Percentiles rank a stretch among this genome's conserved stretches.
Evolutionary conservation across 2,888 invertebrate species (phyloP).

Genomic region (Synanthedon tipuliformis): DNA sequence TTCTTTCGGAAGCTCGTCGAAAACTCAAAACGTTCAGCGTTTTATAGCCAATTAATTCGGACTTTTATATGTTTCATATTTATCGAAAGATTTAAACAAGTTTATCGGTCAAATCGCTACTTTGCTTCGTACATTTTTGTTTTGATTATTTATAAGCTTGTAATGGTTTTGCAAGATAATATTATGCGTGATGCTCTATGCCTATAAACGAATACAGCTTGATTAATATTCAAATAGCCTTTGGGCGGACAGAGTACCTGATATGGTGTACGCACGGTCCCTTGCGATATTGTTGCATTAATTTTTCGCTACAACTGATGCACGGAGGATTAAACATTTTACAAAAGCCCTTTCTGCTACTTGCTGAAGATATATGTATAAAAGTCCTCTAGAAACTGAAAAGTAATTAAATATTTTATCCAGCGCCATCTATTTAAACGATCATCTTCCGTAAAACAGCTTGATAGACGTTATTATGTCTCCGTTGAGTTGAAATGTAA

Average conservation of each 20-base stretch:
- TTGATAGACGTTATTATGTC: no score
- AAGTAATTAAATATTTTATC: no score
- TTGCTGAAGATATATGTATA: neutral
- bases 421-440: no score
- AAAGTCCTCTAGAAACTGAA: neutral
- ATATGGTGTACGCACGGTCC: constrained; percentile 18
- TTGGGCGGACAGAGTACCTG: constrained; percentile 31
- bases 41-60: neutral
- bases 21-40: neutral
- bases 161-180: constrained; percentile 26
- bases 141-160: constrained; percentile 36
- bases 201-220: constrained; percentile 37
- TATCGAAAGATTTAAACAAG: neutral
- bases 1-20: neutral
- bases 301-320: constrained; percentile 31
- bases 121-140: neutral
- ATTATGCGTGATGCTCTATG: constrained; percentile 34
- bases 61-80: neutral
- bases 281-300: constrained; percentile 45
- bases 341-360: neutral
- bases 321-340: neutral
- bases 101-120: neutral
- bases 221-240: constrained; percentile 60
- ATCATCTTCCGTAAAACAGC: no score
- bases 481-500: no score